These are phyloP conservation scores for Phaethon lepturus DNA, from an alignment of 2,113 vertebrate genomes.

Conservation along the genomic window DNA sequence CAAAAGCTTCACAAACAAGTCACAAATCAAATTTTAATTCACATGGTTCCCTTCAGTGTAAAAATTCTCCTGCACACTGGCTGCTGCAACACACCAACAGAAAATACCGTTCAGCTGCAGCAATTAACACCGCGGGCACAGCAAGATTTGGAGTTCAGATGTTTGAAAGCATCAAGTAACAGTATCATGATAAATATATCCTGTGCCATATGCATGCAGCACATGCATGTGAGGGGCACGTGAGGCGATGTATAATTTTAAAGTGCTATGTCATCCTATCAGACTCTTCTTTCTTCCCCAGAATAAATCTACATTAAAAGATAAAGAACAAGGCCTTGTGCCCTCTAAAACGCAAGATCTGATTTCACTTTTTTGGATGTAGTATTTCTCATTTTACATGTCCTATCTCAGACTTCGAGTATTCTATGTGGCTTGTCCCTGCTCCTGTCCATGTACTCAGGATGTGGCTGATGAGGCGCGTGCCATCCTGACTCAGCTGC, in stretches of 20 bases:
- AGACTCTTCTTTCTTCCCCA: not conserved
- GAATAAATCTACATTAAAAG: not conserved
- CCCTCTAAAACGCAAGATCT: not conserved
- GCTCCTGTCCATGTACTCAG: not conserved
- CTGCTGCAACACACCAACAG: not conserved
- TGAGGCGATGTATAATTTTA: not conserved
- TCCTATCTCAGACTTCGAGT: not conserved
- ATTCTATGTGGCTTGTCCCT: not conserved
- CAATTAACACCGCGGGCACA: not conserved
- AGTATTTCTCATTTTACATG: not conserved
- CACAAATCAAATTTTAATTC: not conserved
- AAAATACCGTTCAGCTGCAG: not conserved
- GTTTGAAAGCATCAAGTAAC: not conserved
- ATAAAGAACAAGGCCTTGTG: not conserved
- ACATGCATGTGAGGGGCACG: not conserved
- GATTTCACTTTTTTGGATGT: not conserved
- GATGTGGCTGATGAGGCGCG: rapidly evolving
- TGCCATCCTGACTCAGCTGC: not conserved
- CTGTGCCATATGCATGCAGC: not conserved
- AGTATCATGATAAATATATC: not conserved
- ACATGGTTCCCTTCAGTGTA: not conserved
- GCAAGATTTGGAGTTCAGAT: not conserved
- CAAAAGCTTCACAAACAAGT: not conserved
- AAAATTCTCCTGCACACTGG: not conserved
- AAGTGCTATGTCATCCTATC: not conserved